Base-by-base conservation (phyloP, 2,113 vertebrate genomes). In the Engystomops pustulosus region DNA sequence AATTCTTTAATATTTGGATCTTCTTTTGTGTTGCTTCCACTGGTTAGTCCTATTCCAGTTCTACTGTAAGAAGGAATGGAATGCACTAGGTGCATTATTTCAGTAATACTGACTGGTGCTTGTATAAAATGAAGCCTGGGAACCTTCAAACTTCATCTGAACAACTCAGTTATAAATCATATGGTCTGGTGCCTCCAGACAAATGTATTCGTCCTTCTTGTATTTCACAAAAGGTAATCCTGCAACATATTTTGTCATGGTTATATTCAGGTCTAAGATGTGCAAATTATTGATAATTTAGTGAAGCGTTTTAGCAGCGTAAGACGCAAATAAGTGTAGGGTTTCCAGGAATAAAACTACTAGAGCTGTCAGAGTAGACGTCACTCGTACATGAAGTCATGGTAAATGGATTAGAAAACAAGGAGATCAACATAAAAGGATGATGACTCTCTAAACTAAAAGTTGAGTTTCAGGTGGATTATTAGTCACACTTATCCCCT, bases 191-290 rank as follows among this genome's bases (percentile, higher is more conserved):
- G 81, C 71, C 30, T 77, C 72, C 45, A 84, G 72, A 84, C 81
- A 84, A 84, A 77, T 34, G 55, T 77, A 67, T 76, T 51, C 45
- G 51, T 68, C 72, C 44, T 84, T 67, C 71, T 84, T 67, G 58
- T 84, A 76, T 84, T 84, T 77, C 72, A 77, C 72, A 84, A 84
- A 84, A 84, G 70, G 58, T 84, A 84, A 84, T 84, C 81, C 71
- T 67, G 41, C 72, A 34, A 41, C 53, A 83, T 77, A 84, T 51
- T 75, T 84, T 67, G 71, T 76, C 81, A 77, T 67, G 71, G 81
- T 77, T 84, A 76, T 84, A 84, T 76, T 84, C 72, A 49, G 36
- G 71, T 68, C 12, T 84, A 84, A 84, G 60, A 76, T 67, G 71
- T 62, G 71, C 62, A 44, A 83, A 83, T 74, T 45, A 77, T 84